phyloP scores from a whole-genome alignment of 2,888 invertebrate genomes.

The Dicyrtomina minuta region DNA sequence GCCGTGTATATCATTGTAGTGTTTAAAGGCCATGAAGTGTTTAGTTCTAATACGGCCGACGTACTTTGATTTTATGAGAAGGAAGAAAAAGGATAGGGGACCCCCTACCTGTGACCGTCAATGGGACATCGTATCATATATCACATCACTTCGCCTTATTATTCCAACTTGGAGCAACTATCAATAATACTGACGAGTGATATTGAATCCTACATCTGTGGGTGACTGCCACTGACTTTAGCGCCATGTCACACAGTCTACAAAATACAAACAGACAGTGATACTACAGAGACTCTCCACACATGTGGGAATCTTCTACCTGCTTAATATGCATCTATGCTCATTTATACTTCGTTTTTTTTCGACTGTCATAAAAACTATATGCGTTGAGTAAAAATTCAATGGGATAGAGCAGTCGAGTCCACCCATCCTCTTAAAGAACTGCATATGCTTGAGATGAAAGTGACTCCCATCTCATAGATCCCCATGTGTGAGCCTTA shows the following conservation, averaged over 20 bases:
- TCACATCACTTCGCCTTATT: slow-evolving; percentile 18
- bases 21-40: neutral
- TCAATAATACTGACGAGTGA: slow-evolving; percentile 14
- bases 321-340: slow-evolving; percentile 4
- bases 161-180: neutral
- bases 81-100: slow-evolving; percentile 7
- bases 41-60: too few species aligned
- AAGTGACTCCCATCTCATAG: neutral
- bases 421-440: neutral
- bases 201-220: neutral
- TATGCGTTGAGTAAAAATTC: neutral
- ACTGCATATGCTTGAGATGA: neutral
- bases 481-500: neutral
- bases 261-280: too few species aligned
- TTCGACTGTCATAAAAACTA: neutral
- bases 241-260: neutral
- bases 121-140: slow-evolving; percentile 32
- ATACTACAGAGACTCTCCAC: too few species aligned
- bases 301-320: neutral
- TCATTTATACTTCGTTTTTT: neutral
- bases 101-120: slow-evolving; percentile 27
- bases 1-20: too few species aligned
- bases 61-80: neutral
- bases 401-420: neutral
- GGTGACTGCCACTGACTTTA: slow-evolving; percentile 28